Evolutionary conservation across 2,113 vertebrate genomes (phyloP).

Genomic region (Epinephelus fuscoguttatus): DNA sequence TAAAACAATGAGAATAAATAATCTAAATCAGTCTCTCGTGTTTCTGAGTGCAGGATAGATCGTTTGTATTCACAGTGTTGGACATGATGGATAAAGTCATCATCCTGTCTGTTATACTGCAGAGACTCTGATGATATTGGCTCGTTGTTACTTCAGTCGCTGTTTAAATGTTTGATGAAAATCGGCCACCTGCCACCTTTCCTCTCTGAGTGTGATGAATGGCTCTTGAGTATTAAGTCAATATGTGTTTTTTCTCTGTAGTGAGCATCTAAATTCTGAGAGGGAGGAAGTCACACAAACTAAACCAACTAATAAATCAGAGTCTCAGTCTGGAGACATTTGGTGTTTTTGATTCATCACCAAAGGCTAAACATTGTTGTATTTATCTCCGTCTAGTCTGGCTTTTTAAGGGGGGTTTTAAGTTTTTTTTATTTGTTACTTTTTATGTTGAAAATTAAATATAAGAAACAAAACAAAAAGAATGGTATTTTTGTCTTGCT

Average conservation of each 20-base stretch:
- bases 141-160: neutral
- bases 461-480: too few relatives aligned
- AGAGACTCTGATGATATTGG: neutral
- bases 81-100: neutral
- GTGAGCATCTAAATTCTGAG: neutral
- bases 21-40: neutral
- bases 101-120: neutral
- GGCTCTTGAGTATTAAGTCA: neutral
- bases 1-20: neutral
- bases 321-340: neutral
- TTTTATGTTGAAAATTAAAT: too few relatives aligned
- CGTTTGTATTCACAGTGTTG: neutral
- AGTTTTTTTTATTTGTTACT: too few relatives aligned
- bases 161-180: neutral
- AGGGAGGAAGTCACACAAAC: neutral
- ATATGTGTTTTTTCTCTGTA: neutral
- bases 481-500: too few relatives aligned
- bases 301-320: neutral
- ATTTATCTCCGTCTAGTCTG: too few relatives aligned
- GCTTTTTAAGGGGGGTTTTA: neutral
- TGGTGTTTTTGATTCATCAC: neutral
- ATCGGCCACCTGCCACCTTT: neutral
- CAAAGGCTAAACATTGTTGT: too few relatives aligned
- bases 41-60: neutral
- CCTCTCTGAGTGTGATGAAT: constrained; percentile 17